A percentile compares a stretch with the other conserved stretches of the same genome.
These are phyloP conservation scores for Alcedo atthis DNA, from an alignment of 2,797 vertebrate species.

Conservation along the genomic window DNA sequence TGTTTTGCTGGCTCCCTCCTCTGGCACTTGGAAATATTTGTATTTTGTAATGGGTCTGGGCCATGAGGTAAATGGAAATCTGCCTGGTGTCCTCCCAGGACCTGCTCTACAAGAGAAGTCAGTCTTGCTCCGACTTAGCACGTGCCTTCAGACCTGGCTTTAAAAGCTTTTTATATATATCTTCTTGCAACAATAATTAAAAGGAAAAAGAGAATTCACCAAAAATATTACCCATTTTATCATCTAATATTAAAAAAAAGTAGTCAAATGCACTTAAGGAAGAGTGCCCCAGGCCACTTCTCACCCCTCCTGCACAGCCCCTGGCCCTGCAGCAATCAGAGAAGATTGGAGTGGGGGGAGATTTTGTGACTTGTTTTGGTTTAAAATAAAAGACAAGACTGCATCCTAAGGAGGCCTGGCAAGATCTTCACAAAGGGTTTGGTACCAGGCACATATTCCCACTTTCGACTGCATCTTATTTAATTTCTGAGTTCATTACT, in stretches of 20 bases:
- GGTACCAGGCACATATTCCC: background rate
- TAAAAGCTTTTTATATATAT: background rate
- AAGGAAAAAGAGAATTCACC: background rate
- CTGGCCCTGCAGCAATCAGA: accelerated
- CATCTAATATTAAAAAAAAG: background rate
- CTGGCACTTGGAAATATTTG: slow-evolving; percentile 63
- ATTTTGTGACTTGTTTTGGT: background rate
- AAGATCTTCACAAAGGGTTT: background rate
- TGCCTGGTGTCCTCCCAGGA: background rate
- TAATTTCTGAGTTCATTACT: slow-evolving; percentile 11
- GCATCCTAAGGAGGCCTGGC: background rate
- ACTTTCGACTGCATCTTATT: background rate
- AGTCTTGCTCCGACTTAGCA: background rate
- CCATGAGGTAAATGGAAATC: background rate
- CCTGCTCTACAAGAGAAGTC: background rate
- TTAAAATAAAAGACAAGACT: background rate
- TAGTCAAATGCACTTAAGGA: background rate
- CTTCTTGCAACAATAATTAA: background rate
- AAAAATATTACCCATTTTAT: background rate
- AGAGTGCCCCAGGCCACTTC: background rate
- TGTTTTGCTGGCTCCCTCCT: slow-evolving; percentile 68
- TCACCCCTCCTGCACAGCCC: background rate
- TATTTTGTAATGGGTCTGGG: slow-evolving; percentile 26
- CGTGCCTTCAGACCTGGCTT: accelerated
- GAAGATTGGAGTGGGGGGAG: background rate